phyloP scores from a whole-genome alignment of 92 coral and sea anemone genomes.

The Epizoanthus stellaris region DNA sequence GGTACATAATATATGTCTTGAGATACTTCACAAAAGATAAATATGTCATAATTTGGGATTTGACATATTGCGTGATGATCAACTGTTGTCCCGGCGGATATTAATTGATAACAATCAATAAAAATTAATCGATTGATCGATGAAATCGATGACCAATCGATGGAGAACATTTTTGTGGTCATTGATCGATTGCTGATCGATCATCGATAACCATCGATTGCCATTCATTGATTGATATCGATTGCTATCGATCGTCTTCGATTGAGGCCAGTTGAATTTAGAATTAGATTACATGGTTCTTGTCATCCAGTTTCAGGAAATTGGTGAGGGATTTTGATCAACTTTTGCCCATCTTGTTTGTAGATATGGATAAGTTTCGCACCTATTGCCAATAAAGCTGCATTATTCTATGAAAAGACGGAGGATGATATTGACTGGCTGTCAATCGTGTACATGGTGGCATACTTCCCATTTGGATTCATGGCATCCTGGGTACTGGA shows the following conservation, averaged over 20 bases:
- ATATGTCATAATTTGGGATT: no score
- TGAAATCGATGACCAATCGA: background rate
- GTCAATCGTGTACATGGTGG: conserved; percentile 83
- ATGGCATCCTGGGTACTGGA: conserved; percentile 92
- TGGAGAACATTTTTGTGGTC: background rate
- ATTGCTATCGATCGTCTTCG: no score
- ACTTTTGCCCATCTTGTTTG: background rate
- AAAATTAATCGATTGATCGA: no score
- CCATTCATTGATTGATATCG: background rate
- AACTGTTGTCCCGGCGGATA: no score
- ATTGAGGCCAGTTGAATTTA: no score
- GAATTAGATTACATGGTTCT: background rate
- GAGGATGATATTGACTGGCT: conserved; percentile 77
- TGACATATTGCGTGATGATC: no score
- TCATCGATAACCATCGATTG: background rate
- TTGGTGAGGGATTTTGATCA: no score
- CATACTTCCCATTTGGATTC: conserved; percentile 81
- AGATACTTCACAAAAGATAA: no score
- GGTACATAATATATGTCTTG: no score
- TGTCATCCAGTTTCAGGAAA: no score
- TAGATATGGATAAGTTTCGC: conserved; percentile 96
- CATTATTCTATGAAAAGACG: conserved; percentile 59
- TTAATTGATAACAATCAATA: no score
- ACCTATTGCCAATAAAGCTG: conserved; percentile 76
- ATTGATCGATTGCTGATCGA: no score